Evolutionary conservation across 2,113 vertebrate genomes (phyloP).

Genomic region (Erpornis zantholeuca): DNA sequence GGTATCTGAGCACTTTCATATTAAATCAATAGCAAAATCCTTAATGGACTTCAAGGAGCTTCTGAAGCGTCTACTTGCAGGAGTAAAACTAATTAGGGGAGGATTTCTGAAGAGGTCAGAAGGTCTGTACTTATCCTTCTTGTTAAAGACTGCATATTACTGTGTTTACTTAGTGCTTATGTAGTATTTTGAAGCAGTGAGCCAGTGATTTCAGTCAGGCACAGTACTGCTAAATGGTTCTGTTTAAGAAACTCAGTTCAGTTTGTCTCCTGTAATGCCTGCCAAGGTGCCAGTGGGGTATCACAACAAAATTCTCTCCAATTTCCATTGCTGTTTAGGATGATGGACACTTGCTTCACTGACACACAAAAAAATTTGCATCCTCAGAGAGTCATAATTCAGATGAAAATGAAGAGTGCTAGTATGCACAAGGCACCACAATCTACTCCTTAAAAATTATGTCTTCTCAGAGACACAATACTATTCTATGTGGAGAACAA

Average conservation of each 20-base stretch:
- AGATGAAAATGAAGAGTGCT: neutral
- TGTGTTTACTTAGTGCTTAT: neutral
- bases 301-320: neutral
- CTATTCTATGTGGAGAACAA: neutral
- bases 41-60: neutral
- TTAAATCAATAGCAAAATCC: conserved; percentile 1
- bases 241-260: neutral
- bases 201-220: neutral
- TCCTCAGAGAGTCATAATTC: neutral
- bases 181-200: neutral
- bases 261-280: neutral
- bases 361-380: neutral
- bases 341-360: neutral
- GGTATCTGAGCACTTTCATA: neutral
- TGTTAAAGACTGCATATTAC: neutral
- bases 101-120: neutral
- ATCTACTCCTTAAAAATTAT: neutral
- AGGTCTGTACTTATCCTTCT: neutral
- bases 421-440: neutral
- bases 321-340: neutral
- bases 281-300: neutral
- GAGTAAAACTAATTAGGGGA: neutral
- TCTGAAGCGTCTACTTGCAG: neutral
- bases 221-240: neutral
- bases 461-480: neutral